Evolutionary conservation across 2,888 invertebrate species (phyloP).

Genomic region (Eupithecia insigniata): DNA sequence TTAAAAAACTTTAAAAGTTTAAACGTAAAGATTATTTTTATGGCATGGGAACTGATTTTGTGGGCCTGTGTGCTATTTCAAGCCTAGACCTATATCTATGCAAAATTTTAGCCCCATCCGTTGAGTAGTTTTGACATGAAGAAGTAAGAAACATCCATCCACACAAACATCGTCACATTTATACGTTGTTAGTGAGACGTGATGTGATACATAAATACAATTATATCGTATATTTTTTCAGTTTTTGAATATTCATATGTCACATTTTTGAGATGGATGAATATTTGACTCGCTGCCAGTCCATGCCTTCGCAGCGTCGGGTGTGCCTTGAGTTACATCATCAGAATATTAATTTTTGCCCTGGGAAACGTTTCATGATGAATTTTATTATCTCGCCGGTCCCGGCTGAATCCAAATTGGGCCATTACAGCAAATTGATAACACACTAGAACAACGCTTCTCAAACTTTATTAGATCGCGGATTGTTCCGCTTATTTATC

Average conservation of each 20-base stretch:
- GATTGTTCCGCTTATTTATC: background rate
- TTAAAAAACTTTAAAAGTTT: too few relatives aligned
- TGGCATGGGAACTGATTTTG: too few relatives aligned
- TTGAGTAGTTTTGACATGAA: too few relatives aligned
- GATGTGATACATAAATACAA: too few relatives aligned
- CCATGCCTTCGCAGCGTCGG: background rate
- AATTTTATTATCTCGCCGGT: slow-evolving; percentile 79
- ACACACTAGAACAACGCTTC: slow-evolving; percentile 62
- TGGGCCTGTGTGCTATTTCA: too few relatives aligned
- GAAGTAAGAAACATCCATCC: too few relatives aligned
- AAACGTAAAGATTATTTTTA: too few relatives aligned
- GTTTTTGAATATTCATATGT: background rate
- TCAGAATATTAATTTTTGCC: slow-evolving; percentile 82
- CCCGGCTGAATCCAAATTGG: slow-evolving; percentile 79
- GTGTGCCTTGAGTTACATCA: slow-evolving; percentile 76
- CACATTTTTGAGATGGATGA: background rate
- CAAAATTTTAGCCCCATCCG: too few relatives aligned
- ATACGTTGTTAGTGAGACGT: too few relatives aligned
- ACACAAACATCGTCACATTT: too few relatives aligned
- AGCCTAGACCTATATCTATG: too few relatives aligned
- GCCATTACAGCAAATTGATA: slow-evolving; percentile 80
- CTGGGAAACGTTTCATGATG: slow-evolving; percentile 77
- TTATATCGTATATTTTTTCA: background rate
- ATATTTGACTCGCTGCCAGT: slow-evolving; percentile 6
- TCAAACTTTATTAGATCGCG: slow-evolving; percentile 10